These are phyloP conservation scores for Akabosia matsudoensis DNA, from an alignment of 1,140 invertebrate genomes.

Conservation along the genomic window DNA sequence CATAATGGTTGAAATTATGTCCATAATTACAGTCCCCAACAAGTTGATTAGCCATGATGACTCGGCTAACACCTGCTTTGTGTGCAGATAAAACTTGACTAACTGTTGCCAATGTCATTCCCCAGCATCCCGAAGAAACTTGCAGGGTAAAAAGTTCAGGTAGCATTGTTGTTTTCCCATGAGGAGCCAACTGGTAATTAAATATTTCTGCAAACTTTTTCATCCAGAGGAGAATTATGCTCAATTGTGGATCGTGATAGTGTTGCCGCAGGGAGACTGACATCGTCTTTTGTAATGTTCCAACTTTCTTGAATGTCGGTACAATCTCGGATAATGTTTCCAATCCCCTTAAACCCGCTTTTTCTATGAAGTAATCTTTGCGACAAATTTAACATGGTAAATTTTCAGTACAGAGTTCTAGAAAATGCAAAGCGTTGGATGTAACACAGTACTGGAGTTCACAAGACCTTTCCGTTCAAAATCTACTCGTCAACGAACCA, in stretches of 20 bases:
- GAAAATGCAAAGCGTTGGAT: too few relatives aligned
- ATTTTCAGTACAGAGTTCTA: background rate
- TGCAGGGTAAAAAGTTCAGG: constrained; percentile 36
- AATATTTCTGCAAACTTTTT: constrained; percentile 35
- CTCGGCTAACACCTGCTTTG: constrained; percentile 23
- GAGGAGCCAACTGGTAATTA: constrained; percentile 28
- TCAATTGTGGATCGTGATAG: constrained; percentile 12
- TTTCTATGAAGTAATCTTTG: background rate
- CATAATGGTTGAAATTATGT: constrained; percentile 38
- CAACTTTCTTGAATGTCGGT: background rate
- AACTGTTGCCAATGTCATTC: constrained; percentile 38
- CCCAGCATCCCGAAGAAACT: constrained; percentile 29
- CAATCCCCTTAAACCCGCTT: background rate
- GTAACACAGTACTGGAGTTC: too few relatives aligned
- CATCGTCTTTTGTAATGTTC: constrained; percentile 32
- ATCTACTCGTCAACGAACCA: too few relatives aligned
- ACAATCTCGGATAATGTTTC: background rate
- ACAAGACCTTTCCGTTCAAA: too few relatives aligned
- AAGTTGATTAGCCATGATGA: constrained; percentile 42
- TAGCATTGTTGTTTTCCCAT: constrained; percentile 45
- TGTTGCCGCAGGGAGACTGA: constrained; percentile 34
- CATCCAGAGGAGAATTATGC: constrained; percentile 35
- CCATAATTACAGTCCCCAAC: constrained; percentile 43
- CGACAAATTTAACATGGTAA: background rate
- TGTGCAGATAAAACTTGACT: constrained; percentile 32